Base-by-base conservation (phyloP, 2,888 invertebrate species). In the Hermodice carunculata region DNA sequence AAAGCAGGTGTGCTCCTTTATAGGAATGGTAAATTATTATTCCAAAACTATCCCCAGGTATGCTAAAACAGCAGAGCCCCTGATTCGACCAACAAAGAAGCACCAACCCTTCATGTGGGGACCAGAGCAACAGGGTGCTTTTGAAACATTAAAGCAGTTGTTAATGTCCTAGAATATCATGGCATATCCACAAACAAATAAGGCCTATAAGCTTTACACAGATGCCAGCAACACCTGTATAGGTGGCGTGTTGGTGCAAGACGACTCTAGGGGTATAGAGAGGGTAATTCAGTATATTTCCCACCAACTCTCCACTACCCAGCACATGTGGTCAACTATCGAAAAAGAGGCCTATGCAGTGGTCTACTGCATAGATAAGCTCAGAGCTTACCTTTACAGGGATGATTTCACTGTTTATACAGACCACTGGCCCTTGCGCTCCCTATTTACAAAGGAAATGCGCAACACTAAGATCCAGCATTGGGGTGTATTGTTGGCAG, bases 291-390 rank as follows among this genome's bases (percentile, higher is more conserved):
- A 29, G 4, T 53, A 53, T 19, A n/a, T 53, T 14, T 53, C 53
- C 3, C 28, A 53, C 14, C 14, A 8, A 19, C 53, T 53, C 22
- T 3, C 3, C 11, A 8, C 28, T 14, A 32, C n/a, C 5, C 53
- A 53, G 19, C 3, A 3, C 11, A 29, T 14, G 22, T 53, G 34
- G 32, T 8, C 32, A 32, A 53, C 53, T 8, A 34, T 53, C 22
- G 53, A 32, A 14, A 53, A 53, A 31, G 53, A 53, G 19, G 53
- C 53, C 19, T 53, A 17, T 53, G 53, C 53, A 3, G 19, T 53
- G 11, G 22, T 53, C 8, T 53, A 53, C 31, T 29, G 32, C 17
- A 14, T 53, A 3, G 4, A 29, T 32, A 53, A 53, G 32, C 22
- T 53, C 14, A 31, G 53, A n/a, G 32, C 53, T 11, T 53, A 53